Evolutionary conservation across 2,888 invertebrate genomes (phyloP).

Genomic region (Acleris cristana): DNA sequence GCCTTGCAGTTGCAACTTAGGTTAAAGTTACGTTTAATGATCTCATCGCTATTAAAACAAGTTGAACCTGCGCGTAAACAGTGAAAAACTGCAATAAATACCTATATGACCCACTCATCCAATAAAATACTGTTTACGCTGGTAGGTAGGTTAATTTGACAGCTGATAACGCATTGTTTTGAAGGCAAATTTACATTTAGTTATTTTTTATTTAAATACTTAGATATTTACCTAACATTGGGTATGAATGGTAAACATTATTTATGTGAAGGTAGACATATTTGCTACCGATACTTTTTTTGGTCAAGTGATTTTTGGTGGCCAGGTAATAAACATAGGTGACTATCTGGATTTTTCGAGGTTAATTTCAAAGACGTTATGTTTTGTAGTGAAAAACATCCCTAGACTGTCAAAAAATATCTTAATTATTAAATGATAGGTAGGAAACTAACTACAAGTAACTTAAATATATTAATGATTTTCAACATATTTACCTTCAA

Average conservation of each 20-base stretch:
- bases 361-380: no score
- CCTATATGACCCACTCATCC: neutral
- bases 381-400: no score
- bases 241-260: neutral
- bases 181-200: conserved; percentile 23
- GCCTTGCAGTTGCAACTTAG: neutral
- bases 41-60: conserved; percentile 9
- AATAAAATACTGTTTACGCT: conserved; percentile 32
- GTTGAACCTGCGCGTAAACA: neutral
- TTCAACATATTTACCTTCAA: conserved; percentile 86
- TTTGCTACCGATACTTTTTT: neutral
- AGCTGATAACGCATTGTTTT: conserved; percentile 35
- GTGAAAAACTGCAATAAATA: neutral
- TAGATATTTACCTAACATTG: neutral
- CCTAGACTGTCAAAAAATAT: no score
- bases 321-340: no score
- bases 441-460: no score
- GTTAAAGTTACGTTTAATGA: neutral
- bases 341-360: no score
- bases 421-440: no score
- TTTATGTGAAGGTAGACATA: neutral
- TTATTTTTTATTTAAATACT: conserved; percentile 3
- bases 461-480: conserved; percentile 19
- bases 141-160: conserved; percentile 31
- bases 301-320: no score